These are phyloP conservation scores for Tursiops truncatus DNA, from an alignment of 2,113 vertebrate genomes.

Conservation along the genomic window DNA sequence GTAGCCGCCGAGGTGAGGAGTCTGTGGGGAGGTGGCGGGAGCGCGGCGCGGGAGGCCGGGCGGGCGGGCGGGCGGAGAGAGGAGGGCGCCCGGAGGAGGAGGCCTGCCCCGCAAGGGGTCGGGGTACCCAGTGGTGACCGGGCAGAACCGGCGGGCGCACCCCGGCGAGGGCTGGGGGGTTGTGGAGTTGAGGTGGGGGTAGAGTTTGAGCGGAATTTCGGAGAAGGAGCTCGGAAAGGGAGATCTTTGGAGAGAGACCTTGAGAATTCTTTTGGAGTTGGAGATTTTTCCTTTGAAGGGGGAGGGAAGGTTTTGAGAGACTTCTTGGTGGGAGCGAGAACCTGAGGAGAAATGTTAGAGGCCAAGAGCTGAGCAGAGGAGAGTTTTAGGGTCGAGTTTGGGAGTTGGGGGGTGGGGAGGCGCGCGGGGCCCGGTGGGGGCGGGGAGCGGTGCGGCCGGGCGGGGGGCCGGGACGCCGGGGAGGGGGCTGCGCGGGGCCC, in stretches of 20 bases:
- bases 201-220: not conserved
- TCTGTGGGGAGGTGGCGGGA: not conserved
- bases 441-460: not conserved
- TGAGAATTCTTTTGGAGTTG: constrained; percentile 43
- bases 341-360: not conserved
- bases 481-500: constrained; percentile 69
- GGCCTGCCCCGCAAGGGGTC: not conserved
- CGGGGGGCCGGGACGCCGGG: constrained; percentile 8
- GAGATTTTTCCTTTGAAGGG: not conserved
- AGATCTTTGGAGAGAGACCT: constrained; percentile 12
- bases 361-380: not conserved
- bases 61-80: not conserved
- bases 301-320: constrained; percentile 57
- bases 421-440: not conserved
- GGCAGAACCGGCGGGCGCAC: not conserved
- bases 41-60: not conserved
- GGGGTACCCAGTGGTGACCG: not conserved
- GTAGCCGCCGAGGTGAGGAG: constrained; percentile 63
- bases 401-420: not conserved
- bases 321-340: constrained; percentile 23
- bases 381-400: not conserved
- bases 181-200: not conserved
- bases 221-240: not conserved
- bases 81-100: not conserved
- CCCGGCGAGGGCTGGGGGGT: not conserved